Base-by-base conservation (phyloP, 2,888 invertebrate genomes). In the Latrodectus hesperus region DNA sequence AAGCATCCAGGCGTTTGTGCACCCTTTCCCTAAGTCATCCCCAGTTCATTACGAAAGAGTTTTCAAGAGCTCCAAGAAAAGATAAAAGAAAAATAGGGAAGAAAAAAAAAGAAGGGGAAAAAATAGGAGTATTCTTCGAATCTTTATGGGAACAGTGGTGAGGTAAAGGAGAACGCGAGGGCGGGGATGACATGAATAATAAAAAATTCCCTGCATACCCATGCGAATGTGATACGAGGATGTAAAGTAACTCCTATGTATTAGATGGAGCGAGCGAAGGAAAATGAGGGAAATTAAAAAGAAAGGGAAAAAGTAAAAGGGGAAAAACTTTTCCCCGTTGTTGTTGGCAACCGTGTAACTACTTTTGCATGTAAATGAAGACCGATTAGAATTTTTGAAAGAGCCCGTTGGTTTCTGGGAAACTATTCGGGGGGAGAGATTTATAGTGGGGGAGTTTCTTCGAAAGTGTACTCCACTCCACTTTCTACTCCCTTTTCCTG, bases 181-280 rank as follows among this genome's bases (percentile, higher is more conserved):
- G 26, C 38, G 55, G 14, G n/a, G 12, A 17, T 26, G 60, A 71
- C n/a, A 53, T 8, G 49, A 64, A 38, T 26, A 55, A 72, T 52
- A 38, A 70, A 53, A 82, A 75, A 74, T 68, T 52, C 75, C 55
- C 51, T 49, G 14, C 55, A 22, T 53, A 51, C 52, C 53, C 17
- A 52, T 65, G 26, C 22, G 65, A 26, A 67, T 72, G 81, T 55
- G 65, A 73, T 74, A 82, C 67, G 53, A 53, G 65, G 17, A 75
- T 74, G 67, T 82, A 75, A 75, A 82, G 75, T 82, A 72, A 81
- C 72, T 81, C 73, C 67, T 55, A 49, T 68, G 67, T 81, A 65
- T 51, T 11, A 10, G 17, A 22, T n/a, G 68, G n/a, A 74, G 60
- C 16, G 14, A 70, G 55, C 11, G 52, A 52, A 72, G 49, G 52